Evolutionary conservation across 2,797 vertebrate genomes (phyloP), one percentile per base, ranked within the genome.

Genomic region (Platyrinchus mystaceus): DNA sequence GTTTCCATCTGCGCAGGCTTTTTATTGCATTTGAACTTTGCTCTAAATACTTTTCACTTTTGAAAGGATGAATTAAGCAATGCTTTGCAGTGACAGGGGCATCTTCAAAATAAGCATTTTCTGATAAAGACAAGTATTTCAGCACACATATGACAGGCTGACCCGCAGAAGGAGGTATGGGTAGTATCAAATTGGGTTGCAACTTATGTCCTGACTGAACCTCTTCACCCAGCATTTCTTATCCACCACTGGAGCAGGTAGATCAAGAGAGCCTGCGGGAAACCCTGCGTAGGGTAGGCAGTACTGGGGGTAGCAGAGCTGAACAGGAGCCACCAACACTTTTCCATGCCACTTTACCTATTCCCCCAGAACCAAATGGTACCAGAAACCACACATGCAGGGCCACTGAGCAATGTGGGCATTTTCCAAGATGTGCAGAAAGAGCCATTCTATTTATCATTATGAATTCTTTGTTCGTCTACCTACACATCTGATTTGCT

Each of bases 41-140:
- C 76, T 90, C 93, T 81, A 92, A 78, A 95, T 91, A 91, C 39
- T 91, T 91, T 44, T 81, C 49, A n/a, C 47, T 83, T 91, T 84
- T 1, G 2, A 88, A 92, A 84, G 46, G 34, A 58, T 37, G 69
- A 89, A 70, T 95, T 92, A 81, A 94, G 92, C 79, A 94, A 91
- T 19, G 12, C 26, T 93, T 83, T 81, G 28, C 46, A 66, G 53
- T 41, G 69, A 37, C 39, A 87, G 30, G 26, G 36, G 18, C 41
- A 85, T 71, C 62, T 89, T 87, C 64, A 91, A 75, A 90, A 53
- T 18, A 89, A 79, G 50, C 8, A 32, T 90, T 81, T 93, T 60
- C 77, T 96, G 92, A 91, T 82, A 77, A 64, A 10, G 9, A 17
- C 23, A 73, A 75, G 10, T 69, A 41, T 69, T 84, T 67, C 37